A percentile compares a stretch with the other conserved stretches of the same genome.
Evolutionary conservation across 2,797 vertebrate species (phyloP).

Genomic region (Hippopotamyrus pictus): DNA sequence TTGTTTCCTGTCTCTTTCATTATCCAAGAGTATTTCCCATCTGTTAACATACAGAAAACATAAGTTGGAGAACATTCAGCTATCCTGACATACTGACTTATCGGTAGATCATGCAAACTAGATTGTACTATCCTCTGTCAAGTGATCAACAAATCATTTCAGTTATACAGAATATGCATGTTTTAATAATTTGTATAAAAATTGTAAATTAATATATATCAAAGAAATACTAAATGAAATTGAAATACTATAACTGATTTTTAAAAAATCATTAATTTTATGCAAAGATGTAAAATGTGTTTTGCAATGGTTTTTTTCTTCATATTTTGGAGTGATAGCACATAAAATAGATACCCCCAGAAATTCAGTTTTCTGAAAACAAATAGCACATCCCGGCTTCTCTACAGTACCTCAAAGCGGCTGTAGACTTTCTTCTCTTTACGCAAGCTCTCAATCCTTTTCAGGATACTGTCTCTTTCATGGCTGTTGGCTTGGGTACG

Average conservation of each 20-base stretch:
- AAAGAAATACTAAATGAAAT: not conserved
- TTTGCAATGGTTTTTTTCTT: not conserved
- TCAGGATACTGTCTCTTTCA: conserved; percentile 85
- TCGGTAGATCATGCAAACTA: not conserved
- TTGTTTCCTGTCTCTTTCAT: conserved; percentile 45
- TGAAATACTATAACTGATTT: not conserved
- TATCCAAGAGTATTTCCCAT: conserved; percentile 75
- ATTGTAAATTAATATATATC: not conserved
- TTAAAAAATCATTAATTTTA: not conserved
- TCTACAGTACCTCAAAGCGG: conserved; percentile 82
- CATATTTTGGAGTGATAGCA: not conserved
- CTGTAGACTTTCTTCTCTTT: conserved; percentile 98
- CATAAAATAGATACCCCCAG: not conserved
- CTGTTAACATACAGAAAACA: conserved; percentile 59
- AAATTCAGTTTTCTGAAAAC: not conserved
- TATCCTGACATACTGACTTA: not conserved
- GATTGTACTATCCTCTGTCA: not conserved
- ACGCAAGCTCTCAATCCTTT: conserved; percentile 90
- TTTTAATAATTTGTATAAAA: not conserved
- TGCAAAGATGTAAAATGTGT: not conserved
- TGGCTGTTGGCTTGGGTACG: conserved; percentile 61
- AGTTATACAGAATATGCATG: not conserved
- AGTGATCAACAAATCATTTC: not conserved
- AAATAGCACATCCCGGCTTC: conserved; percentile 26
- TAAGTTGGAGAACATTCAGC: conserved; percentile 41